Evolutionary conservation across 1,140 invertebrate species (phyloP), one percentile per base, ranked within the genome.

Genomic region (Ceratosolen solmsi): DNA sequence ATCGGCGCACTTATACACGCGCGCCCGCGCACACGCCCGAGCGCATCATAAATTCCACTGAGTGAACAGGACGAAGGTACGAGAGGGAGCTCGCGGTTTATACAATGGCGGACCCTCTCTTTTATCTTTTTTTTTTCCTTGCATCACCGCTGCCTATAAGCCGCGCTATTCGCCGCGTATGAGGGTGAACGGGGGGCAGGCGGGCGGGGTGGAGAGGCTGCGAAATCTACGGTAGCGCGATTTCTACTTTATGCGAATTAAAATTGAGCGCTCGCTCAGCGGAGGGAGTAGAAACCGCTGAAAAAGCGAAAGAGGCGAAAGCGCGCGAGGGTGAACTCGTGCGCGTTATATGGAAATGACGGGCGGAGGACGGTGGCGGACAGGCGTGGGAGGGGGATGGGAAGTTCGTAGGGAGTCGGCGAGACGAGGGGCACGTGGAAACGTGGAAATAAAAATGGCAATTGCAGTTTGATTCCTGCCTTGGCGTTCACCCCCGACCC

Each of bases 381-480:
- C n/a, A n/a, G n/a, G n/a, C n/a, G n/a, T 27, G 46, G 82, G 71
- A 84, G 54, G n/a, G 70, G 82, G 73, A 15, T 11, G 9, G 80
- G 33, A 41, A 20, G 25, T 17, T 38, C 54, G 81, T 65, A 84
- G 58, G n/a, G 68, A 82, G 73, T 46, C 51, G 72, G 60, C 36
- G 65, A 51, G 33, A 63, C 22, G 54, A 68, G 65, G 46, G 73
- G 27, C 38, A 82, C 77, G 80, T 68, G 85, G 76, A 83, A 83
- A 79, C 82, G 84, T 85, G 86, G 86, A 88, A 90, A 89, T 90
- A 90, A 90, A 91, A 91, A 90, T 90, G 87, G 88, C 87, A 89
- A 90, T 90, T 87, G 89, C 86, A 88, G 86, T 88, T 90, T 88
- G 87, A 90, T 90, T 88, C 86, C 86, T 85, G 30, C 9, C 30